Base-by-base conservation (phyloP, 2,888 invertebrate species). In the Flexamia atlantica region DNA sequence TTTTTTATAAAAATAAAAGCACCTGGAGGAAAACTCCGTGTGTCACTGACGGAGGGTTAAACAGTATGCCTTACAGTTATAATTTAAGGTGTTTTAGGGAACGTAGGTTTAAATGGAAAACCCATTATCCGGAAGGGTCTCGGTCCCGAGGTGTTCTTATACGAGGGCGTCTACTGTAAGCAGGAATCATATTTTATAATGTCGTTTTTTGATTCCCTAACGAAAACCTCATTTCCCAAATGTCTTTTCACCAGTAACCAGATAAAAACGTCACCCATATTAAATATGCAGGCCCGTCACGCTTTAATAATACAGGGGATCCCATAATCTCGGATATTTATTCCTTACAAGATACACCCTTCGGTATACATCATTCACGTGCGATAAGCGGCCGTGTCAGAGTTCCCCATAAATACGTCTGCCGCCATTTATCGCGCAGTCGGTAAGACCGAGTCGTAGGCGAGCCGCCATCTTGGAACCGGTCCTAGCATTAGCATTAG, bases 381-480 rank as follows among this genome's bases (percentile, higher is more conserved):
- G 30, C n/a, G 68, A 28, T 68, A 30, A 68, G 68, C 14, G 4
- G 68, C 68, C 7, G 68, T 68, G 68, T 32, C 23, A 23, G 20
- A 53, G 53, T 53, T 53, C 9, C 57, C 23, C 57, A 57, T 57
- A 57, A 57, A 57, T 57, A 57, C 23, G 23, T n/a, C 57, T 2
- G 14, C 70, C 40, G 40, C 70, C 40, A 68, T 68, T 68, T 30
- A 30, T 68, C 17, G 70, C 40, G n/a, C 70, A 40, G 70, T 40
- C 40, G 70, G 70, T 40, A 36, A 1, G 70, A 20, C 70, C 9
- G 70, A 68, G 50, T 30, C 72, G 72, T 46, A 76, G 46, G 76
- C 36, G 76, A 28, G 76, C 42, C 76, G 76, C 76, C 76, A 76
- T 76, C 46, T 76, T 76, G 46, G 50, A 76, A 76, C 76, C 76